Evolutionary conservation across 2,797 vertebrate species (phyloP).

Genomic region (Dendrocincla tyrannina): DNA sequence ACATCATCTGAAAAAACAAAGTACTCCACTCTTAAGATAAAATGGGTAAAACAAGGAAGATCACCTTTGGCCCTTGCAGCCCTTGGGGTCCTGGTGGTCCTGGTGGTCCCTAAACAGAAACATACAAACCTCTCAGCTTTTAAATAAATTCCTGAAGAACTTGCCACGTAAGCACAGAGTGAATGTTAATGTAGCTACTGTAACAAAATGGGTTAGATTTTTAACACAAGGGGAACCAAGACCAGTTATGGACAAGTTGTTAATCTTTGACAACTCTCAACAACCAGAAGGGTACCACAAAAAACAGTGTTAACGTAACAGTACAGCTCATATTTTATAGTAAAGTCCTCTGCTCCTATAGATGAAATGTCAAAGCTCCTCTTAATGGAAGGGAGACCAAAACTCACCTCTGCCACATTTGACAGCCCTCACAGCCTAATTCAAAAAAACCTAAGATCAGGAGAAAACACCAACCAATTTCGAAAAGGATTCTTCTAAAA

Average conservation of each 20-base stretch:
- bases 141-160: background rate
- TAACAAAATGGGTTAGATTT: slow-evolving; percentile 5
- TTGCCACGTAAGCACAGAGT: background rate
- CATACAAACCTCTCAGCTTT: background rate
- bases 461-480: background rate
- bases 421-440: background rate
- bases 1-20: background rate
- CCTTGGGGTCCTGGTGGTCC: slow-evolving; percentile 91
- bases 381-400: background rate
- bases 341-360: background rate
- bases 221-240: background rate
- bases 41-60: background rate
- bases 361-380: background rate
- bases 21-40: background rate
- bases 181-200: background rate
- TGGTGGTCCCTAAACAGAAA: slow-evolving; percentile 88
- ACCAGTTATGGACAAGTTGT: background rate
- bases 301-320: background rate
- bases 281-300: background rate
- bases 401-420: background rate
- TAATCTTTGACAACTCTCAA: background rate
- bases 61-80: slow-evolving; percentile 89
- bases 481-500: background rate
- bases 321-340: background rate
- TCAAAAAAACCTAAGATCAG: background rate